phyloP scores from a whole-genome alignment of 1,140 invertebrate genomes.

The Heliconius nattereri region DNA sequence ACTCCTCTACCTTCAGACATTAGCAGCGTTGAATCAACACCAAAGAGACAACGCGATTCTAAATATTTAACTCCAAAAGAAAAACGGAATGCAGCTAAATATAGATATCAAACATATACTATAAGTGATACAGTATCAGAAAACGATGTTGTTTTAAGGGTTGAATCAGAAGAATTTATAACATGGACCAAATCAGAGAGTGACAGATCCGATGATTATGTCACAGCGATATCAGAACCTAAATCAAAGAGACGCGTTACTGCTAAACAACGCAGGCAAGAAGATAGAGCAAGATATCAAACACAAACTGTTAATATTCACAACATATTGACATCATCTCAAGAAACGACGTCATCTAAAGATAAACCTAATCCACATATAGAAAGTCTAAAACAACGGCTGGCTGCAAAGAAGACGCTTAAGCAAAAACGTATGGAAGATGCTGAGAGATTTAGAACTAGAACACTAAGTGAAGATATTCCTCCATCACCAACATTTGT shows the following conservation, averaged over 20 bases:
- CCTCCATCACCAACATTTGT: conserved; percentile 74
- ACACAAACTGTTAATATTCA: conserved; percentile 83
- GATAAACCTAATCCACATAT: conserved; percentile 59
- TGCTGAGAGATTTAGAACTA: conserved; percentile 84
- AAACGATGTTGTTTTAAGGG: conserved; percentile 53
- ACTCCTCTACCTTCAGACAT: conserved; percentile 76
- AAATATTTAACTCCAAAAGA: conserved; percentile 87
- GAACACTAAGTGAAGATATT: conserved; percentile 82
- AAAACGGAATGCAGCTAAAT: conserved; percentile 86
- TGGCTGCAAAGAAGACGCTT: conserved; percentile 78
- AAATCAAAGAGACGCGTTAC: conserved; percentile 62
- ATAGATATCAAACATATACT: conserved; percentile 90
- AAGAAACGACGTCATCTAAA: conserved; percentile 32
- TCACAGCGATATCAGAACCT: conserved; percentile 61
- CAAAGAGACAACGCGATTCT: conserved; percentile 82
- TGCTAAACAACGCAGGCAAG: conserved; percentile 86
- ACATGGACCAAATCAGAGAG: conserved; percentile 77
- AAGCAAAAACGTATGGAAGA: conserved; percentile 83
- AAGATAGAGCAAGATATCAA: conserved; percentile 86
- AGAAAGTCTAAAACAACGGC: conserved; percentile 76
- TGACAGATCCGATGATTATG: conserved; percentile 71
- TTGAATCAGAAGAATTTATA: conserved; percentile 62
- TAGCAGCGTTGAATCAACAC: conserved; percentile 87
- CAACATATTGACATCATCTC: conserved; percentile 54
- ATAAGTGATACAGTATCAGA: conserved; percentile 82